Evolutionary conservation across 2,888 invertebrate genomes (phyloP).

Genomic region (Deilephila porcellus): DNA sequence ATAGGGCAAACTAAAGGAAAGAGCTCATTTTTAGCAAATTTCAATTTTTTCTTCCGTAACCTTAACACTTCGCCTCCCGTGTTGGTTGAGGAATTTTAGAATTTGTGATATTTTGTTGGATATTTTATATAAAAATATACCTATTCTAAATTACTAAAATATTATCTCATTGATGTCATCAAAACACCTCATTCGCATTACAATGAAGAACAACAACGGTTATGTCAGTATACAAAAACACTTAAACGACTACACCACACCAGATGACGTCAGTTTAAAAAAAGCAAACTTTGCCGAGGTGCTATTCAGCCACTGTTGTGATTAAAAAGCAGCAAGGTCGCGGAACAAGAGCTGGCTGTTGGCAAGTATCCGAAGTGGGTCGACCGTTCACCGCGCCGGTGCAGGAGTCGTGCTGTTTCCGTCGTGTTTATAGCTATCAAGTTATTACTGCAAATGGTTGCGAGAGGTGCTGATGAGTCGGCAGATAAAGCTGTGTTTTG

Average conservation of each 20-base stretch:
- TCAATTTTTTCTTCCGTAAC: no score
- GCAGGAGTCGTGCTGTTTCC: neutral
- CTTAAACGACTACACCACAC: neutral
- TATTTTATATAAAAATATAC: no score
- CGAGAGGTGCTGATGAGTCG: neutral
- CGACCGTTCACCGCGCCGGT: slow-evolving; percentile 27
- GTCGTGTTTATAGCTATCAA: slow-evolving; percentile 14
- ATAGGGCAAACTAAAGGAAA: no score
- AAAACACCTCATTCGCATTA: no score
- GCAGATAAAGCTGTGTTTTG: neutral
- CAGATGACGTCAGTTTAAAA: neutral
- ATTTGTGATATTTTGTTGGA: no score
- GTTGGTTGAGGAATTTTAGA: no score
- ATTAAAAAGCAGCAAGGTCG: slow-evolving; percentile 42
- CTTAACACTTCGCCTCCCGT: no score
- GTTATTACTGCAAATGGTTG: slow-evolving; percentile 9
- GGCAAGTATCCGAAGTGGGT: slow-evolving; percentile 40
- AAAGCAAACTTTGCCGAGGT: neutral
- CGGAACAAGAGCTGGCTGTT: slow-evolving; percentile 30
- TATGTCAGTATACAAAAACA: neutral
- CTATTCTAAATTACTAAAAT: no score
- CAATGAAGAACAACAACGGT: neutral
- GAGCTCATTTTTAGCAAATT: no score
- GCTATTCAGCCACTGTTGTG: slow-evolving; percentile 33
- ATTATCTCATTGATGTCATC: no score